Base-by-base conservation (phyloP, 2,113 vertebrate genomes). In the Takifugu flavidus region DNA sequence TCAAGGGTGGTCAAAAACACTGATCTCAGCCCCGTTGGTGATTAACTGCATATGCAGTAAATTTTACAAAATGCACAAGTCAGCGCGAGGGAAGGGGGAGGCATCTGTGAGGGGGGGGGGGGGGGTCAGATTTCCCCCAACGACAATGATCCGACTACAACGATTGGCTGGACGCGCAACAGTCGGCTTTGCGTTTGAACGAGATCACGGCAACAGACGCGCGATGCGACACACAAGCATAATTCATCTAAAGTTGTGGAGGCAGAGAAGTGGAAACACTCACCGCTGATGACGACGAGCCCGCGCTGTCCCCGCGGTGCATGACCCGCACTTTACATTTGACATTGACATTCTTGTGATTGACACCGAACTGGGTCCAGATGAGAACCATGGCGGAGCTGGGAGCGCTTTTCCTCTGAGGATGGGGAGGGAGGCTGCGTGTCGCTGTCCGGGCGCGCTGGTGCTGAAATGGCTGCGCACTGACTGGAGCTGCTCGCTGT, bases 321-420 rank as follows among this genome's bases (percentile, higher is more conserved):
- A 92, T 88, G 2, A 88, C 88, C 13, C 90, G 87, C 60, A 92
- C 90, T 82, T 92, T 92, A 79, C 90, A 91, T 78, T 89, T 91
- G 57, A 91, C 90, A 60, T 91, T 91, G 71, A 88, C 90, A 74
- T 92, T 92, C 84, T 91, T 92, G 74, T 88, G 74, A 74, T 92
- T 92, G 11, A 92, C 76, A 52, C 90, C 90, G 56, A 92, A 92
- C 84, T 92, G 90, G 1, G 90, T 92, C 90, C 90, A 92, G 79
- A 92, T 92, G 29, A 92, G 88, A 86, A 92, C 90, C 90, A 92
- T 92, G 79, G 13, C 56, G 44, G 47, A 13, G 59, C 20, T 56
- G 4, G 47, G 7, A 49, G 20, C 25, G 47, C 2, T 25, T 6
- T 10, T 14, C 14, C 4, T 2, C 13, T 5, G 6, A 5, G 45